phyloP scores from a whole-genome alignment of 2,888 invertebrate species.

The Lepetodrilus schrolli region DNA sequence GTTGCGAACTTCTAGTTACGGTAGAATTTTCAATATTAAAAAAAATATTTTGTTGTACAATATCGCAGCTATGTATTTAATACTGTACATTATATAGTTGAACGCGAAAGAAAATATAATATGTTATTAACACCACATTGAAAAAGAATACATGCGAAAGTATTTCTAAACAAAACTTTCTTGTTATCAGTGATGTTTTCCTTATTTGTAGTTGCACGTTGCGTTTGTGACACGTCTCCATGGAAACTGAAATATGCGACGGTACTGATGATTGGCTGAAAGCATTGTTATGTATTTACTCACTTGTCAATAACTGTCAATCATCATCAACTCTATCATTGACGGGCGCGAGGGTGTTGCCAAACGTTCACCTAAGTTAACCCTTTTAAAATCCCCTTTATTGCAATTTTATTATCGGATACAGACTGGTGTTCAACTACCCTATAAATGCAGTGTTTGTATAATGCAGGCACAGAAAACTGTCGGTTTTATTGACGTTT shows the following conservation, averaged over 20 bases:
- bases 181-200: no score
- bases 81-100: no score
- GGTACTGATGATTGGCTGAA: conserved; percentile 2
- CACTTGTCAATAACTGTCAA: conserved; percentile 26
- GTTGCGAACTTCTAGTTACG: no score
- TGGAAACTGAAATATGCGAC: not conserved
- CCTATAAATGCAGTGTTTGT: conserved; percentile 23
- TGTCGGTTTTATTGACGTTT: conserved; percentile 23
- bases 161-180: not conserved
- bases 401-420: conserved; percentile 12
- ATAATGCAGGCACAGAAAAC: not conserved
- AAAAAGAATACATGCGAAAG: not conserved
- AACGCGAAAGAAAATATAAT: no score
- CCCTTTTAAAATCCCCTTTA: conserved; percentile 21
- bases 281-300: conserved; percentile 17
- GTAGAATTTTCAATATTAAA: no score
- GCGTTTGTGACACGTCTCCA: no score
- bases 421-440: not conserved
- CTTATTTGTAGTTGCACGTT: no score
- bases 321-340: conserved; percentile 15
- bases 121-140: no score
- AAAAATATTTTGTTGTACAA: no score
- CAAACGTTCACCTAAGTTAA: conserved; percentile 19
- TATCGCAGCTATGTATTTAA: no score
- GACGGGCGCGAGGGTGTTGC: conserved; percentile 14